Conservation (phyloP, 1,140 invertebrate genomes). For the Drosophila malerkotliana region DNA sequence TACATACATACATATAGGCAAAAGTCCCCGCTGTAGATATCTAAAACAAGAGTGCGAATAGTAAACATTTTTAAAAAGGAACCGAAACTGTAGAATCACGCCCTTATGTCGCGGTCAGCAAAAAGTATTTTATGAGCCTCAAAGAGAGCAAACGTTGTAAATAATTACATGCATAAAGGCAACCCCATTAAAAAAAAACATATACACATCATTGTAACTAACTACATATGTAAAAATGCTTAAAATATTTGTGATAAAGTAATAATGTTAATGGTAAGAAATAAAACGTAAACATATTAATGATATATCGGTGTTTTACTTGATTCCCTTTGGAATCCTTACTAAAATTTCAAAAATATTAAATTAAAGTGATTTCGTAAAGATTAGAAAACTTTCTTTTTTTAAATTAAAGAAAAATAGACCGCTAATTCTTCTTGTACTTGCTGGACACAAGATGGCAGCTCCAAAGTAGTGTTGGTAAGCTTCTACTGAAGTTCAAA, state of each 20-base stretch:
- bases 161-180: slow-evolving; percentile 46
- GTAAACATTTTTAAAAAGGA: slow-evolving; percentile 47
- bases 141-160: slow-evolving; percentile 58
- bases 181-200: slow-evolving; percentile 27
- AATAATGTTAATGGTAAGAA: slow-evolving; percentile 79
- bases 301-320: not conserved
- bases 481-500: not conserved
- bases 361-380: too few relatives aligned
- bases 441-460: not conserved
- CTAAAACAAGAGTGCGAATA: slow-evolving; percentile 51
- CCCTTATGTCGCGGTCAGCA: slow-evolving; percentile 30
- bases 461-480: not conserved
- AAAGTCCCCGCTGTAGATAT: slow-evolving; percentile 66
- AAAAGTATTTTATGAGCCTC: slow-evolving; percentile 58
- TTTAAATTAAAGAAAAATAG: not conserved
- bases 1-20: slow-evolving; percentile 45
- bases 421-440: too few relatives aligned
- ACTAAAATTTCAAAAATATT: too few relatives aligned
- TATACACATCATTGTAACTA: slow-evolving; percentile 78
- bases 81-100: slow-evolving; percentile 54
- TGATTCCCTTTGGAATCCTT: not conserved
- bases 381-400: too few relatives aligned
- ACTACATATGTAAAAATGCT: slow-evolving; percentile 80
- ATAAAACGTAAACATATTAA: slow-evolving; percentile 74
- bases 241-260: slow-evolving; percentile 83